Evolutionary conservation across 2,797 vertebrate genomes (phyloP), one percentile per base, ranked within the genome.

Genomic region (Hemibagrus guttatus): DNA sequence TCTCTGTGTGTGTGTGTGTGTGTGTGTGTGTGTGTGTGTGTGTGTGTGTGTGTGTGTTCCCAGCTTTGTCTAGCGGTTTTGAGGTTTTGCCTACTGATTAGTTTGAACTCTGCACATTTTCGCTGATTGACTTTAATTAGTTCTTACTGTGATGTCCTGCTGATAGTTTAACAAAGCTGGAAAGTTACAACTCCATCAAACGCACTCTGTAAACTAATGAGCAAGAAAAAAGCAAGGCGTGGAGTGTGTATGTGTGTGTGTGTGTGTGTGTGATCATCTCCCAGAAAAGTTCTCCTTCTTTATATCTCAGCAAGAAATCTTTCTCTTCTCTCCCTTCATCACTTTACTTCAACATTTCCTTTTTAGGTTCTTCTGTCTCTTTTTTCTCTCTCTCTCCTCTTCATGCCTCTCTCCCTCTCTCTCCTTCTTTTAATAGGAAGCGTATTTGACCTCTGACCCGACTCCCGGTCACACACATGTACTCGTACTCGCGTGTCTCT

Each of bases 91-190:
- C 89, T 87, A 64, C 87, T 54, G 81, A 63, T n/a, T 42, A 86
- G 84, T 71, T 80, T 52, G 75, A 79, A 83, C 52, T 17, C 84
- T 71, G 74, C 58, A 64, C 84, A 83, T 93, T 94, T 94, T 93
- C 92, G 84, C 61, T 91, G 92, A 94, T 94, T 93, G 92, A 89
- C 88, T 95, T 93, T 94, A 94, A 94, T 94, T 94, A 93, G 91
- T 91, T 94, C 90, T 90, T 92, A 93, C 94, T 93, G 89, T 89
- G 88, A 84, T 75, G 89, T 92, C 90, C 89, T 83, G 89, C 90
- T 91, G 91, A 89, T 92, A 78, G 74, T 85, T 93, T 92, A 91
- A 94, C 91, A 89, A 91, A 90, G 90, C 88, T 86, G 83, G 90
- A 90, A 93, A 91, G 31, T 54, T 79, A 31, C 84, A 86, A 88